Base-by-base conservation (phyloP, 2,888 invertebrate species). In the Phasia obesa region DNA sequence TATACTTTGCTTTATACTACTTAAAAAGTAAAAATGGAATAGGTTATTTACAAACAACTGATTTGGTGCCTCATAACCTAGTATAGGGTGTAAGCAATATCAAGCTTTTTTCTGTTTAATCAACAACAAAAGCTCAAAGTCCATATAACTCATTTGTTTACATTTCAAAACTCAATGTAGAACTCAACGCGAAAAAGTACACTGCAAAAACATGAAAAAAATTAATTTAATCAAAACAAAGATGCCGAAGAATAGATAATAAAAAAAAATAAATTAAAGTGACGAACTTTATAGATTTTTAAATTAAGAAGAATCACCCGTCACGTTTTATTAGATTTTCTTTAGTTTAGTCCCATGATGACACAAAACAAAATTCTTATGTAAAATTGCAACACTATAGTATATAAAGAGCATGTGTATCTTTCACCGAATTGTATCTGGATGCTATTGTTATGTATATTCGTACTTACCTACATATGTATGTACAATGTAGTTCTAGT, bases 121-220 rank as follows among this genome's bases (percentile, higher is more conserved):
- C 47, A 67, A 23, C 19, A 47, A n/a, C 19, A 31, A 57, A 57
- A 75, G 74, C 64, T 60, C 82, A 83, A 83, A 83, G 82, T 83
- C 78, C 78, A 79, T 53, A n/a, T 49, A 49, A 76, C 17, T 65
- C 13, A n/a, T 53, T 62, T 73, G 73, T 73, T 71, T 57, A 71
- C 70, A 57, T 35, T 71, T 27, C 25, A 42, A 53, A 42, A 53
- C 2, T 31, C 42, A 27, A 19, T 27, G 47, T 55, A 23, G 59
- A 44, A 15, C 51, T 53, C 23, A 69, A 35, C 27, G 19, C 25
- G 21, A 77, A 9, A 21, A 38, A n/a, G 27, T 27, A 51, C 71
- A 65, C 38, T 21, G 9, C 7, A 31, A 65, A 27, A 64, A 55
- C n/a, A 51, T 69, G 62, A 71, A 64, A 19, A 60, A 49, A 17